phyloP scores from a whole-genome alignment of 2,888 invertebrate genomes.

The Drosophila cyrtoloma region DNA sequence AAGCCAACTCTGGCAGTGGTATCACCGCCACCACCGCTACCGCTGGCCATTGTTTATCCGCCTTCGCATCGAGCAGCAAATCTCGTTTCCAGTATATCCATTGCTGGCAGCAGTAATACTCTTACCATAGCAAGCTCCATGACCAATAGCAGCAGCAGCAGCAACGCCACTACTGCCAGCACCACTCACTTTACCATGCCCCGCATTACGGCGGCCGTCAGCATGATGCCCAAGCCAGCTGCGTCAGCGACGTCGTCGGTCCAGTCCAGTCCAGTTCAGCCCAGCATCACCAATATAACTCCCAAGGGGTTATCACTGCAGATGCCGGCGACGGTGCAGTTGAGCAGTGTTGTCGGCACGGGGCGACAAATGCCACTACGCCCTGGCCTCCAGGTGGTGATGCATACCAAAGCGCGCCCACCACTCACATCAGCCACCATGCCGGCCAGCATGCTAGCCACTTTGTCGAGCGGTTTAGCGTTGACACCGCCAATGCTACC shows the following conservation, averaged over 20 bases:
- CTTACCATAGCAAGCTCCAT: neutral
- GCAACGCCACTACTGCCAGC: neutral
- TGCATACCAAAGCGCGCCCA: neutral
- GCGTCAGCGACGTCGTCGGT: neutral
- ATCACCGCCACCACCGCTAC: constrained; percentile 12
- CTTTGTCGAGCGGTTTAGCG: neutral
- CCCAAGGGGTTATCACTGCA: neutral
- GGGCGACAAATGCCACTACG: neutral
- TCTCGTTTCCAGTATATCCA: neutral
- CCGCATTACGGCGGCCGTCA: neutral
- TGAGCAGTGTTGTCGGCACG: neutral
- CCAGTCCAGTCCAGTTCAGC: neutral
- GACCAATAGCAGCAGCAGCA: neutral
- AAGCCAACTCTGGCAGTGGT: neutral
- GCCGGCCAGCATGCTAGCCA: neutral
- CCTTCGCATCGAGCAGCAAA: neutral
- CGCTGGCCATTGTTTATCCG: constrained; percentile 60
- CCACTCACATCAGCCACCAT: neutral
- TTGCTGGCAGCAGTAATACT: neutral
- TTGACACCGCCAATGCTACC: neutral
- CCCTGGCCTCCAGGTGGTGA: neutral
- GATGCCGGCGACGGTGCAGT: neutral
- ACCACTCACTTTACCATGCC: neutral
- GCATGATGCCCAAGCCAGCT: neutral
- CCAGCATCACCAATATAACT: neutral